These are phyloP conservation scores for Lepeophtheirus nordmannii DNA, from an alignment of 2,888 invertebrate genomes.

Conservation along the genomic window DNA sequence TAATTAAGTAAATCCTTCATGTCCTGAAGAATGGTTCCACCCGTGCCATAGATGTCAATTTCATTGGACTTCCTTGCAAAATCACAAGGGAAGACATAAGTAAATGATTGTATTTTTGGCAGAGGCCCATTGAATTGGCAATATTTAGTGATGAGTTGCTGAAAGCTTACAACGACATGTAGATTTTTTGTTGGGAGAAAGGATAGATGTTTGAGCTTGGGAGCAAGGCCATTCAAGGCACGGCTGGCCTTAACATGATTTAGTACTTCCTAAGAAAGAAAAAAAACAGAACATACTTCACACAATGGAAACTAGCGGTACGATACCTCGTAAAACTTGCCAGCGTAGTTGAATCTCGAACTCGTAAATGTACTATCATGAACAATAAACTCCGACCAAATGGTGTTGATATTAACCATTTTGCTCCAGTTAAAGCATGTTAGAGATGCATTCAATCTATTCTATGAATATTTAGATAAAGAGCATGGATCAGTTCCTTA, in stretches of 20 bases:
- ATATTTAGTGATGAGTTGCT: slow-evolving; percentile 59
- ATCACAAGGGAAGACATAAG: slow-evolving; percentile 21
- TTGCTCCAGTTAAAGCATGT: slow-evolving; percentile 16
- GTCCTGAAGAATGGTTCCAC: slow-evolving; percentile 37
- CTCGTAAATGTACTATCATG: slow-evolving; percentile 5
- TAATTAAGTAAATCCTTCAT: slow-evolving; percentile 12
- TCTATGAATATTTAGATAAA: slow-evolving; percentile 13
- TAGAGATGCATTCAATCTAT: slow-evolving; percentile 21
- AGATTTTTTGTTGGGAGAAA: slow-evolving; percentile 60
- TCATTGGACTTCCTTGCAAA: slow-evolving; percentile 23
- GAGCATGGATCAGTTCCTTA: too few species aligned
- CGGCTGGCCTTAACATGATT: slow-evolving; percentile 56
- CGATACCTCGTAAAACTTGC: slow-evolving; percentile 17
- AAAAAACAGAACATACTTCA: too few species aligned
- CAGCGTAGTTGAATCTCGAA: slow-evolving; percentile 11
- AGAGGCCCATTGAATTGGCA: slow-evolving; percentile 12
- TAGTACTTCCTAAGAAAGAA: slow-evolving; percentile 45
- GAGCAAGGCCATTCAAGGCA: slow-evolving; percentile 52
- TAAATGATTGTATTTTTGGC: slow-evolving; percentile 18
- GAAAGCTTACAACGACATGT: slow-evolving; percentile 65
- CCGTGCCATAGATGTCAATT: slow-evolving; percentile 53
- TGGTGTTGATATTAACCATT: background rate
- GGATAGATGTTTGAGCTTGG: slow-evolving; percentile 47
- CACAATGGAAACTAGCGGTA: too few species aligned
- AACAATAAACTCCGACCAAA: slow-evolving; percentile 12